Evolutionary conservation across 2,888 invertebrate species (phyloP).

Genomic region (Gandaritis pyraliata): DNA sequence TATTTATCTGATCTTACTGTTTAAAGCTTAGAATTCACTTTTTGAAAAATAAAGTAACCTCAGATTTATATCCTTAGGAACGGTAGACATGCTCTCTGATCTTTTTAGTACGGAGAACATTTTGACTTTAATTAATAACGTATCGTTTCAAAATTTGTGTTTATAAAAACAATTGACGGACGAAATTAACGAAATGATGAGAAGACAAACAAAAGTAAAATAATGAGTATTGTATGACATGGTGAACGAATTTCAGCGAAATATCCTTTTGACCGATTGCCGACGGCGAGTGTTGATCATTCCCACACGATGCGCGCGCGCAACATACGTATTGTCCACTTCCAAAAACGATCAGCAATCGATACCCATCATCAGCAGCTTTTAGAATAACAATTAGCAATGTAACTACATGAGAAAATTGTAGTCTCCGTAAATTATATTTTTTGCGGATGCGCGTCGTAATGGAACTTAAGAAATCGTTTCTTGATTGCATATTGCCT

Average conservation of each 20-base stretch:
- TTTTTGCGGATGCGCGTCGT: slow-evolving; percentile 31
- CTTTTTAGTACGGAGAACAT: not conserved
- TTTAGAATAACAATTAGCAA: slow-evolving; percentile 36
- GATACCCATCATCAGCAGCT: slow-evolving; percentile 45
- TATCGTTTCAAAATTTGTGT: not conserved
- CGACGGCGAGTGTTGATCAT: slow-evolving; percentile 77
- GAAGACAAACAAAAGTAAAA: slow-evolving; percentile 48
- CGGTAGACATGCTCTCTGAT: not conserved
- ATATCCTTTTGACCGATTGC: slow-evolving; percentile 70
- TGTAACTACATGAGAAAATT: slow-evolving; percentile 25
- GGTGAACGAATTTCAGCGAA: slow-evolving; percentile 70
- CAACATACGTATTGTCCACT: slow-evolving; percentile 56
- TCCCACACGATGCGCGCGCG: slow-evolving; percentile 71
- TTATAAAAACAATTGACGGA: slow-evolving; percentile 12
- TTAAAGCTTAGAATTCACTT: not conserved
- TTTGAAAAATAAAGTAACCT: not conserved
- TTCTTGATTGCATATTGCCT: slow-evolving; percentile 30
- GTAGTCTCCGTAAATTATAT: slow-evolving; percentile 10
- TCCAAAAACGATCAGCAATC: slow-evolving; percentile 66
- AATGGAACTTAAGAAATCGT: slow-evolving; percentile 32
- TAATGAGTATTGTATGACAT: slow-evolving; percentile 66
- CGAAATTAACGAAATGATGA: slow-evolving; percentile 3
- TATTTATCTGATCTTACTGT: not conserved
- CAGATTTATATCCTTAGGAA: not conserved
- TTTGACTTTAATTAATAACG: not conserved